Base-by-base conservation (phyloP, 2,888 invertebrate species). In the Trissoscelio sp. region DNA sequence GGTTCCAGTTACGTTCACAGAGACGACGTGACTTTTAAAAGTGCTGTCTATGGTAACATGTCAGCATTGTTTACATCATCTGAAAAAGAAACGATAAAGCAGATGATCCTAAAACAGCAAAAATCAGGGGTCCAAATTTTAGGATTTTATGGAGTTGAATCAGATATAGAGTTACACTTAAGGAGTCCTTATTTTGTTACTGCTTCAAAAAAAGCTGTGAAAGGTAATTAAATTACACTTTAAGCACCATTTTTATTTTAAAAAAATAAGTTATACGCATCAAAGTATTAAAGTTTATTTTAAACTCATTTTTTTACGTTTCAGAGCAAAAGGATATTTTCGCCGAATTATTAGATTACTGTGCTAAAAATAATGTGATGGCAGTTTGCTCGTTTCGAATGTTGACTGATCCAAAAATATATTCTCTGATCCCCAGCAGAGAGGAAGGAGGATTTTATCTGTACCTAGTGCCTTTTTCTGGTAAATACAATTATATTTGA, bases 391-490 rank as follows among this genome's bases (percentile, higher is more conserved):
- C 48, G 39, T 72, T 81, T 18, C 44, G 70, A 39, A n/a, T 79
- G 7, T 73, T 67, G 9, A 4, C 24, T 6, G 31, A 66, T 14
- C 72, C 82, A 12, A 78, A 70, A 28, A 37, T 86, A n/a, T 82
- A 64, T 57, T 51, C 53, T 1, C 70, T 86, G 53, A 70, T 84
- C 44, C 86, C 86, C 11, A 81, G 83, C 67, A 62, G 72, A 20
- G 60, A 79, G 18, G 82, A 84, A 62, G 84, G 84, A 18, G 85
- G 86, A 79, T 86, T 86, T 83, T 86, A 83, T 24, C 24, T 84
- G 55, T 84, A 83, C n/a, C 81, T 69, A 73, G 12, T 83, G 16
- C 83, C 85, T 6, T 83, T 75, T 20, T 69, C 53, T 53, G 84
- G 86, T 86, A 69, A 51, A 14, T 39, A n/a, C 1, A 7, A 1